Evolutionary conservation across 2,113 vertebrate species (phyloP), one percentile per base, ranked within the genome.

Genomic region (Aythya baeri): DNA sequence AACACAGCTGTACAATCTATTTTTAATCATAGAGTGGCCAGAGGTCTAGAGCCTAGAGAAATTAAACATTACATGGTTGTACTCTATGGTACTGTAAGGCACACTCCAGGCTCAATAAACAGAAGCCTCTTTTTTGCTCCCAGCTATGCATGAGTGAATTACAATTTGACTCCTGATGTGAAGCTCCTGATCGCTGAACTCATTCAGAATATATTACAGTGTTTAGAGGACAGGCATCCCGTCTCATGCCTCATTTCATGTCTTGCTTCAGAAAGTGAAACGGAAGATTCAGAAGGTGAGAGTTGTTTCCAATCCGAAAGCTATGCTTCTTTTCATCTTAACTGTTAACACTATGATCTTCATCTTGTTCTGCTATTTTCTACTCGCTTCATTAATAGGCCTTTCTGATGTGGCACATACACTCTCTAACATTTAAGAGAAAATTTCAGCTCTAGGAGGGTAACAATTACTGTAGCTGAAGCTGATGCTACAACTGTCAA

Each of bases 201-300:
- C 32, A 73, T 93, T 89, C 0, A 1, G 55, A 90, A 81, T 68
- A 38, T 50, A 81, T 9, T 83, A 81, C 49, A 82, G 68, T 27
- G 67, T 49, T 89, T 70, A 86, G 65, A 91, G 68, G 80, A 93
- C 36, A 95, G 86, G 49, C 44, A 65, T 18, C 83, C 65, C 52
- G 61, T 55, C 79, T 91, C 83, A 63, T 49, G 75, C 75, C 57
- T n/a, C 23, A 93, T 87, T 91, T 95, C 73, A 91, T 61, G 86
- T 71, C 41, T 93, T 62, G 61, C 74, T 94, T 96, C 61, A 86
- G 80, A 88, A 88, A 81, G 63, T 15, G 57, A 95, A 87, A 71
- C 29, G 32, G 84, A 94, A 54, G 29, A 82, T 91, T 79, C 43
- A 61, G 67, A 91, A 89, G 91, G 65, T 17, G 23, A 82, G 36